Evolutionary conservation across 2,797 vertebrate species (phyloP).

Genomic region (Euphonia xanthogaster): DNA sequence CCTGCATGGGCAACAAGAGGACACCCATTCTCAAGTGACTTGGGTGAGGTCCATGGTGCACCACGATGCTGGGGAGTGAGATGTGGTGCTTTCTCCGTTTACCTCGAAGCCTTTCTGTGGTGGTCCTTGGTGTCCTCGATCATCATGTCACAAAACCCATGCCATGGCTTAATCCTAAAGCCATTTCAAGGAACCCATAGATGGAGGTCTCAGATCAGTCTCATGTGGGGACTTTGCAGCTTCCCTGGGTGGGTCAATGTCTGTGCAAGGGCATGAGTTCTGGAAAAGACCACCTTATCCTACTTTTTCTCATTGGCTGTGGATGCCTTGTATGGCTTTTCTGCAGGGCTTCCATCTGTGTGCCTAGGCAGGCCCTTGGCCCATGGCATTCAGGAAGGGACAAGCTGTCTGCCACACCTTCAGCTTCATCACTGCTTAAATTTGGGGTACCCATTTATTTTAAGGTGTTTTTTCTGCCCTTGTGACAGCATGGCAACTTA

Average conservation of each 20-base stretch:
- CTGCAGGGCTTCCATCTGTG: neutral
- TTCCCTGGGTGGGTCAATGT: neutral
- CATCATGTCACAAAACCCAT: accelerated
- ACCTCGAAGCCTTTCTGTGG: neutral
- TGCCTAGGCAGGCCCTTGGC: neutral
- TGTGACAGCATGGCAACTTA: neutral
- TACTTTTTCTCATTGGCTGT: neutral
- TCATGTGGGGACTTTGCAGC: neutral
- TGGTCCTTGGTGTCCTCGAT: neutral
- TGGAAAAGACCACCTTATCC: neutral
- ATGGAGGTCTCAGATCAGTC: neutral
- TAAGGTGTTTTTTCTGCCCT: neutral
- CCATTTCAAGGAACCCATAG: neutral
- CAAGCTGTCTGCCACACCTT: neutral
- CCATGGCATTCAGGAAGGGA: neutral
- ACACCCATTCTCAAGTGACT: accelerated
- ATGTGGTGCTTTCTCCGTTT: neutral
- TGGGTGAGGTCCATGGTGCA: neutral
- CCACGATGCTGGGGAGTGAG: neutral
- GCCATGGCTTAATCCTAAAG: neutral
- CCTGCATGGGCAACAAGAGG: neutral
- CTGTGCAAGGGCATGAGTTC: accelerated
- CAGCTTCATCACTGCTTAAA: neutral
- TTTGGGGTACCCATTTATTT: neutral
- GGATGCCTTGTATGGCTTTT: neutral